Percentiles rank a stretch among this genome's conserved stretches.
phyloP scores from a whole-genome alignment of 1,140 invertebrate genomes.

The Tetragnatha versicolor region DNA sequence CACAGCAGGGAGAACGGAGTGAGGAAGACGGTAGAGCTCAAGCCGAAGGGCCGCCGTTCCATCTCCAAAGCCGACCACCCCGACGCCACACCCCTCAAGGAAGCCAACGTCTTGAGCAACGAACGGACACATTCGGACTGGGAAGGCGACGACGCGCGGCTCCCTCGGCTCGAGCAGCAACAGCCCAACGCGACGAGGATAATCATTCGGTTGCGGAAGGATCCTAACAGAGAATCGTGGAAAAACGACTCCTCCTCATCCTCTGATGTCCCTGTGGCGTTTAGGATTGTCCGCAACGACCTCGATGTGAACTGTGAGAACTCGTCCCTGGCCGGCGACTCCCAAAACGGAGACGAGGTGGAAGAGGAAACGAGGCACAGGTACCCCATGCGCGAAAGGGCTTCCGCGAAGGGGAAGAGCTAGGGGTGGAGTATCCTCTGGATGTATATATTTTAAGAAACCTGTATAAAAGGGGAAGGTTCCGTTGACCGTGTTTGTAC shows the following conservation, averaged over 20 bases:
- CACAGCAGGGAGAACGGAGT: not conserved
- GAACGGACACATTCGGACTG: slow-evolving; percentile 8
- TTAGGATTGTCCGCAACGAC: slow-evolving; percentile 35
- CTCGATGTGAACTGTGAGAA: slow-evolving; percentile 15
- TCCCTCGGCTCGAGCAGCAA: not conserved
- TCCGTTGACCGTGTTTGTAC: slow-evolving; percentile 19
- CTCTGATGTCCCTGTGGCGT: slow-evolving; percentile 33
- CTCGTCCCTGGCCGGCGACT: not conserved
- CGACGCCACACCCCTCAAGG: slow-evolving; percentile 16
- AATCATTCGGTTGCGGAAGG: slow-evolving; percentile 40
- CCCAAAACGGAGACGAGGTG: not conserved
- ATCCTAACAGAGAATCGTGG: slow-evolving; percentile 39
- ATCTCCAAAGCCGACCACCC: slow-evolving; percentile 8
- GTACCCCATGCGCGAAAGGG: slow-evolving; percentile 38
- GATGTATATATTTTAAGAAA: slow-evolving; percentile 9
- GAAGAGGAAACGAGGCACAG: slow-evolving; percentile 19
- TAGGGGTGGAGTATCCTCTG: not conserved
- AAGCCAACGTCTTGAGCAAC: slow-evolving; percentile 13
- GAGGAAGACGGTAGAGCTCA: not conserved
- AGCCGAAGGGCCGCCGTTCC: not conserved
- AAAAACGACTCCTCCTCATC: slow-evolving; percentile 40
- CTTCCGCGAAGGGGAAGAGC: slow-evolving; percentile 15
- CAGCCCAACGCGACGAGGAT: slow-evolving; percentile 15
- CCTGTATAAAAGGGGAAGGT: slow-evolving; percentile 4
- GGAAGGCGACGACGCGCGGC: not conserved